These are phyloP conservation scores for Alouatta palliata DNA, from an alignment of 2,113 vertebrate genomes.

Conservation along the genomic window DNA sequence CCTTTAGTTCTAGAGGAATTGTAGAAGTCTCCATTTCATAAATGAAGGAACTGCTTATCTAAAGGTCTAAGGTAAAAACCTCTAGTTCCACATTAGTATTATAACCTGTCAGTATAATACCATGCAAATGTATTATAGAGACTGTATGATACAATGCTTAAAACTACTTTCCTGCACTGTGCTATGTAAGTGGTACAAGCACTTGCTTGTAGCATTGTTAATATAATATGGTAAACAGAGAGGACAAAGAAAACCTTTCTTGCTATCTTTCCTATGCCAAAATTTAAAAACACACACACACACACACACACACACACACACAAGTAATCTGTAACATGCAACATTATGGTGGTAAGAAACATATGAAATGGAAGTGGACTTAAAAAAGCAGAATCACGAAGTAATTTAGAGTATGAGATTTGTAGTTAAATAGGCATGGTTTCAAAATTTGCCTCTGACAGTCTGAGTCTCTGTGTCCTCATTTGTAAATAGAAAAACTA, in stretches of 20 bases:
- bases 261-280: background rate
- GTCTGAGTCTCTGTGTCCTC: background rate
- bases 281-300: background rate
- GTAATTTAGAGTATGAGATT: background rate
- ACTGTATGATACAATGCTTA: background rate
- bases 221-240: constrained; percentile 5
- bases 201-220: background rate
- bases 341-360: background rate
- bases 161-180: background rate
- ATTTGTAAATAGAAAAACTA: background rate
- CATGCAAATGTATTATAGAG: background rate
- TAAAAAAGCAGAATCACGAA: background rate
- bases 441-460: constrained; percentile 13
- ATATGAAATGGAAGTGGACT: background rate
- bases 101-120: background rate
- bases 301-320: background rate
- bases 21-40: background rate
- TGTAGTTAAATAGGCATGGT: background rate
- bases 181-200: background rate
- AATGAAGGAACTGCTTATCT: background rate
- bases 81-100: background rate
- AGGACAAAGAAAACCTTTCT: background rate
- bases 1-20: background rate
- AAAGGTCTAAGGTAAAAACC: background rate
- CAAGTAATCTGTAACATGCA: background rate